Conservation (phyloP, 1,140 invertebrate species). For the Cherax destructor region DNA sequence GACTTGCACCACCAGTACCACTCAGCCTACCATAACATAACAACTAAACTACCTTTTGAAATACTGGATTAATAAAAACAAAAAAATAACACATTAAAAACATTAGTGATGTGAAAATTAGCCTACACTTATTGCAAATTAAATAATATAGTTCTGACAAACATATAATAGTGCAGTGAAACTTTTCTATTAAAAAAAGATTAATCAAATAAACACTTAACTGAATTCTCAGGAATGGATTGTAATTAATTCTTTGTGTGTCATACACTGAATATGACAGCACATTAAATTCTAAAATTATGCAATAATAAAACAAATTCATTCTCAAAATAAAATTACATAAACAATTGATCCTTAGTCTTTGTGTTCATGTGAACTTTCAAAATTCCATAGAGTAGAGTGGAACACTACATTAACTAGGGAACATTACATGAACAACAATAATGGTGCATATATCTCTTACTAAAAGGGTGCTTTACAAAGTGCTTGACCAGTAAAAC, state of each 20-base stretch:
- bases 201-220: background rate
- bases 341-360: background rate
- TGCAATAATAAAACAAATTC: background rate
- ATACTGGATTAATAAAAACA: background rate
- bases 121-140: background rate
- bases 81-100: conserved; percentile 13
- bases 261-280: background rate
- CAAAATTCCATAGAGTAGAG: background rate
- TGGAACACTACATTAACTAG: background rate
- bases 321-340: background rate
- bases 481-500: conserved; percentile 26
- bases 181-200: background rate
- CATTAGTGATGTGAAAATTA: conserved; percentile 21
- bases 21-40: conserved; percentile 52
- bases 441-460: conserved; percentile 18
- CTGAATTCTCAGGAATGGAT: background rate
- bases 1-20: conserved; percentile 66
- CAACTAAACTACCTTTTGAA: conserved; percentile 31
- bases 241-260: background rate
- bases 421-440: conserved; percentile 23
- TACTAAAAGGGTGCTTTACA: conserved; percentile 51
- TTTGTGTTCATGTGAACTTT: background rate
- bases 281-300: background rate
- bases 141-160: background rate
- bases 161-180: background rate